Evolutionary conservation across 2,888 invertebrate genomes (phyloP).

Genomic region (Habrosyne pyritoides): DNA sequence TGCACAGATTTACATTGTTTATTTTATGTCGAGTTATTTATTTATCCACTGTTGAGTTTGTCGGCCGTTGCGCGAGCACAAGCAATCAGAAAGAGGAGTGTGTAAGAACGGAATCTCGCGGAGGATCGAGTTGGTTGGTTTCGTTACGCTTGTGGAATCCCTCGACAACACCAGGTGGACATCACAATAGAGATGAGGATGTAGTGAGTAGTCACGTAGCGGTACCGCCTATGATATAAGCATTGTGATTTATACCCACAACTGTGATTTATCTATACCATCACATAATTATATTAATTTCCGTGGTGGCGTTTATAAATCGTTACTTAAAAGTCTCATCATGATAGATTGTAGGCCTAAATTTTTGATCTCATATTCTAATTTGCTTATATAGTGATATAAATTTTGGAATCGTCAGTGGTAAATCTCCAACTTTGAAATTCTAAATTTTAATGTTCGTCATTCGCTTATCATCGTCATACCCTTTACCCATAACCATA

Average conservation of each 20-base stretch:
- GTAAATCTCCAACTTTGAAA: constrained; percentile 74
- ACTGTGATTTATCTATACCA: constrained; percentile 81
- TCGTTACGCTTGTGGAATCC: constrained; percentile 61
- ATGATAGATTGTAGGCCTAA: constrained; percentile 82
- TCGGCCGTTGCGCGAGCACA: constrained; percentile 45
- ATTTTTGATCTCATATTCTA: constrained; percentile 84
- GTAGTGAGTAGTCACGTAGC: constrained; percentile 69
- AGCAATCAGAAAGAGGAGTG: constrained; percentile 22
- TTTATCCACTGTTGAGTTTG: constrained; percentile 64
- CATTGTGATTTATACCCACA: constrained; percentile 79
- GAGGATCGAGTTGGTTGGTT: constrained; percentile 20
- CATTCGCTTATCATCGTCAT: constrained; percentile 67
- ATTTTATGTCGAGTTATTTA: constrained; percentile 66
- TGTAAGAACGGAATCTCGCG: constrained; percentile 11
- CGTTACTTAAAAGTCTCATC: constrained; percentile 78
- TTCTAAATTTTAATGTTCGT: constrained; percentile 77
- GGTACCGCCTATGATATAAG: constrained; percentile 77
- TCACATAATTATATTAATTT: constrained; percentile 69
- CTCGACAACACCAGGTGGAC: constrained; percentile 53
- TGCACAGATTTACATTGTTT: constrained; percentile 61
- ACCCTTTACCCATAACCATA: constrained; percentile 26
- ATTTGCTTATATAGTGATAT: constrained; percentile 81
- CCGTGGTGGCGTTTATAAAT: constrained; percentile 78
- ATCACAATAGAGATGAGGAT: constrained; percentile 45
- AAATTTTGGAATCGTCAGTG: constrained; percentile 75